Conservation (phyloP, 2,888 invertebrate species). For the Eutolmus rufibarbis region DNA sequence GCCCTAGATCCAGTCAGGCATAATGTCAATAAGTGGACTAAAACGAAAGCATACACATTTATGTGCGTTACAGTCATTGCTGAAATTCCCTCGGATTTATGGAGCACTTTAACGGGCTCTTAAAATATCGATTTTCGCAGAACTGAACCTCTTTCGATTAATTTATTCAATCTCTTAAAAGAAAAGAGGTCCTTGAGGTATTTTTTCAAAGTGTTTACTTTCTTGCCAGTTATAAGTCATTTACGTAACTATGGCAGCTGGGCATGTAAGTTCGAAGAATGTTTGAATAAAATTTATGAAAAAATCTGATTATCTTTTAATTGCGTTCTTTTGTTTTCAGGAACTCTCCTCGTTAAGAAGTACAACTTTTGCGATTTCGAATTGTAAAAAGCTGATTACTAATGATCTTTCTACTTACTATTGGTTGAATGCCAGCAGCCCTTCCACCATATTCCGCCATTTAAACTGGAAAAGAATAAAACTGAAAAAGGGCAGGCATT, state of each 20-base stretch:
- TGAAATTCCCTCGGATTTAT: background rate
- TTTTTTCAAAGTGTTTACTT: background rate
- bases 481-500: background rate
- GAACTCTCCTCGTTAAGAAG: background rate
- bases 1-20: background rate
- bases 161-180: background rate
- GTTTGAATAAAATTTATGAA: background rate
- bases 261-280: background rate
- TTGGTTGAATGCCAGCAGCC: background rate
- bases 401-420: background rate
- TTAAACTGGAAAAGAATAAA: background rate
- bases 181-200: background rate
- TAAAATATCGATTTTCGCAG: background rate
- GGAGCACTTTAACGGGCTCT: background rate
- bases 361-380: background rate
- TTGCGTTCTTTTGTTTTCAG: background rate
- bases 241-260: background rate
- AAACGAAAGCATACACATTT: background rate
- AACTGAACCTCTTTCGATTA: background rate
- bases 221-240: background rate
- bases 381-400: background rate
- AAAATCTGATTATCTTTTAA: background rate
- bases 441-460: background rate
- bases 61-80: background rate
- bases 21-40: background rate